Evolutionary conservation across 2,113 vertebrate genomes (phyloP).

Genomic region (Chloroceryle aenea): DNA sequence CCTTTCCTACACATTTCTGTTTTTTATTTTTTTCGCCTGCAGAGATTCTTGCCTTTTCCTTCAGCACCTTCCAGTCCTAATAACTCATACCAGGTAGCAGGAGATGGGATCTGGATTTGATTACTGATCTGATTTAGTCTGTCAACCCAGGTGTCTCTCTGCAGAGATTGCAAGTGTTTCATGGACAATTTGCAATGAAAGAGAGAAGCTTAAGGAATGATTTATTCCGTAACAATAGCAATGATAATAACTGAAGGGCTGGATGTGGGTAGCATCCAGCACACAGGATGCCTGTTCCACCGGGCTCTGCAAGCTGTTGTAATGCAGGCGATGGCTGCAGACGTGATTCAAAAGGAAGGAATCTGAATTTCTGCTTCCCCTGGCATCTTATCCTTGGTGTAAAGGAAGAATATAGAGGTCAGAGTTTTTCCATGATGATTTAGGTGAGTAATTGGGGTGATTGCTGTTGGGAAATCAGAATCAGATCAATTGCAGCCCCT

Average conservation of each 20-base stretch:
- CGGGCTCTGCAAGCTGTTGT: neutral
- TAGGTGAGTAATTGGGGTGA: neutral
- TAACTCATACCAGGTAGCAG: slow-evolving; percentile 38
- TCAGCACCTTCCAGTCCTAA: neutral
- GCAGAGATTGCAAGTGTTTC: slow-evolving; percentile 45
- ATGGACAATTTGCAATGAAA: slow-evolving; percentile 58
- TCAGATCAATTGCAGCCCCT: neutral
- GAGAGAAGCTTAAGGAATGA: slow-evolving; percentile 36
- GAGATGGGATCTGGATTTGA: slow-evolving; percentile 20
- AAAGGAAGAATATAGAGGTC: neutral
- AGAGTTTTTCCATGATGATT: neutral
- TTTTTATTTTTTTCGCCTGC: neutral
- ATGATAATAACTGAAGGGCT: neutral
- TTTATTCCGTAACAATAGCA: slow-evolving; percentile 30
- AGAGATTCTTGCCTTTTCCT: neutral
- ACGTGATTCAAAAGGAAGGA: neutral
- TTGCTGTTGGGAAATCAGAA: neutral
- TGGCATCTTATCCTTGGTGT: neutral
- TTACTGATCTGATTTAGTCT: slow-evolving; percentile 58
- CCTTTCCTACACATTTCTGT: neutral
- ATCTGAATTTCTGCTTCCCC: neutral
- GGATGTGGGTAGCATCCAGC: slow-evolving; percentile 27
- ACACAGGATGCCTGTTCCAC: neutral
- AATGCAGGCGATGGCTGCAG: neutral
- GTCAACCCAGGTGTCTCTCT: neutral